Evolutionary conservation across 2,113 vertebrate species (phyloP), one percentile per base, ranked within the genome.

Genomic region (Chaenocephalus aceratus): DNA sequence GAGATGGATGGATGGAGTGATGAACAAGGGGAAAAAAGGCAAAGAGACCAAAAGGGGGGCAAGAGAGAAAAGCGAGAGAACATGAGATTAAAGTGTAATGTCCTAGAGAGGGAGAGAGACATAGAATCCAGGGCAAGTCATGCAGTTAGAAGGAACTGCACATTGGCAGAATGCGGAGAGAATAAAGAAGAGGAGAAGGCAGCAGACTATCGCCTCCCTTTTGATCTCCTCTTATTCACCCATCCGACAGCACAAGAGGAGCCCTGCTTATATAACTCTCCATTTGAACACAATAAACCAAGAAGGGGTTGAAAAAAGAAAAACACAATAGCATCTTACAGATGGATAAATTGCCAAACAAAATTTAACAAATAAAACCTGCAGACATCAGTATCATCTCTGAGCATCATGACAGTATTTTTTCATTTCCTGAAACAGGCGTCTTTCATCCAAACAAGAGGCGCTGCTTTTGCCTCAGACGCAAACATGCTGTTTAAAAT

Each of bases 31-130:
- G 56, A n/a, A 80, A 72, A 76, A 72, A 72, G 68, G 82, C 21
- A 58, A 81, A 67, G 77, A 64, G 72, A 75, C 75, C 66, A 70
- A 72, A 87, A 77, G 46, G 57, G 76, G 72, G 78, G 46, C 41
- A 73, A 53, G 58, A 71, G 65, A 72, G 52, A 72, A 53, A 48
- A 71, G 77, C 53, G 75, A 72, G 75, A 54, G 74, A 86, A 91
- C 87, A 91, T 72, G 85, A 89, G 89, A 92, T 91, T 92, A 93
- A 90, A 93, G 91, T 87, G 86, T 87, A 90, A 92, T 91, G 91
- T 92, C 83, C 88, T 86, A 70, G 79, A 85, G 88, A 90, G 75
- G 64, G 81, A 79, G 87, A 84, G 80, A 86, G 82, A 81, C 77
- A 69, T 71, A 51, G 80, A 89, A 93, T 86, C 78, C 86, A 85